phyloP scores from a whole-genome alignment of 2,113 vertebrate genomes.

The Nansenia antarctica region DNA sequence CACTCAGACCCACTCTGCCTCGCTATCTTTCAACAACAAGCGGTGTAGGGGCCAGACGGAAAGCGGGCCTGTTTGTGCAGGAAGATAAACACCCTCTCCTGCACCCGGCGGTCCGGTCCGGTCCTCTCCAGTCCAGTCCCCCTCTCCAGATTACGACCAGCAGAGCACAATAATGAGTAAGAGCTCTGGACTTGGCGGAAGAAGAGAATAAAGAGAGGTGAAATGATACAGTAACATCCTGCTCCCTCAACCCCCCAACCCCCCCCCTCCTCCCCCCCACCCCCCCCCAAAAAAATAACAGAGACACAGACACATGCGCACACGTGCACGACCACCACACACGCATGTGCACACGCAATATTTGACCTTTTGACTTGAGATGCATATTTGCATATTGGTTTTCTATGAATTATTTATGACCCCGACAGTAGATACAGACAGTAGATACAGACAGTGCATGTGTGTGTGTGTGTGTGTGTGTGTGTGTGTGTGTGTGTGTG shows the following conservation, averaged over 20 bases:
- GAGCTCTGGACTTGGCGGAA: conserved; percentile 65
- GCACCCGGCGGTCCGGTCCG: too few relatives aligned
- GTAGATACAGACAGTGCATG: background rate
- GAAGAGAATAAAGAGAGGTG: conserved; percentile 62
- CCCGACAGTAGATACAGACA: too few relatives aligned
- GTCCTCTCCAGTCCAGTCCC: conserved; percentile 69
- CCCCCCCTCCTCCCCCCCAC: too few relatives aligned
- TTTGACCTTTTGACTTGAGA: too few relatives aligned
- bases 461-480: too few relatives aligned
- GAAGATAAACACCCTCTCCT: conserved; percentile 78
- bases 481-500: too few relatives aligned
- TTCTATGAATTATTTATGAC: too few relatives aligned
- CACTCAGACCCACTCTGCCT: conserved; percentile 53
- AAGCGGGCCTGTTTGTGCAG: conserved; percentile 75
- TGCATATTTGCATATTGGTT: too few relatives aligned
- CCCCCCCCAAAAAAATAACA: too few relatives aligned
- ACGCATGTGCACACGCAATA: too few relatives aligned
- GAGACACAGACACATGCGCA: too few relatives aligned
- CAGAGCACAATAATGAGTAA: conserved; percentile 68
- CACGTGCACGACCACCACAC: too few relatives aligned
- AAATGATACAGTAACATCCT: conserved; percentile 61
- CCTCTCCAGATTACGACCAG: conserved; percentile 72
- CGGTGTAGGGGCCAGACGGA: conserved; percentile 73
- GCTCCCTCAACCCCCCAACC: conserved; percentile 52
- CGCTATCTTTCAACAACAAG: conserved; percentile 80